These are phyloP conservation scores for Halyomorpha halys DNA, from an alignment of 1,140 invertebrate species.

Conservation along the genomic window DNA sequence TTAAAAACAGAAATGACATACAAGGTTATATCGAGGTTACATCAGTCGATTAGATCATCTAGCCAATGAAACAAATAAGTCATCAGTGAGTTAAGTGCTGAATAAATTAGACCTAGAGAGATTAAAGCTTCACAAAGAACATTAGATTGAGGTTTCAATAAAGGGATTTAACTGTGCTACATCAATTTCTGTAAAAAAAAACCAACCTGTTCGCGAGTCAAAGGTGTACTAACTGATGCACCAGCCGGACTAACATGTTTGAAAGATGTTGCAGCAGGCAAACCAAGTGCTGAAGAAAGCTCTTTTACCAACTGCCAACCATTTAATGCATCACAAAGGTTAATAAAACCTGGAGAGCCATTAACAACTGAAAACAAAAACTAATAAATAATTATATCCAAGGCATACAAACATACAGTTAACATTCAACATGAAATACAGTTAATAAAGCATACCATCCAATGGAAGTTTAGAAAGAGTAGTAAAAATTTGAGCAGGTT, in stretches of 20 bases:
- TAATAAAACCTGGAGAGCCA: slow-evolving; percentile 93
- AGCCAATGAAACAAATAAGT: too few species aligned
- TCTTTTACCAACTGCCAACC: slow-evolving; percentile 93
- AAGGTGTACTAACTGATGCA: slow-evolving; percentile 76
- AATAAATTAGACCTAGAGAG: too few species aligned
- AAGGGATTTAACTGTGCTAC: not conserved
- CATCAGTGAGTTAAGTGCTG: too few species aligned
- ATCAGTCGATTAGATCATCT: too few species aligned
- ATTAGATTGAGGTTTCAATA: not conserved
- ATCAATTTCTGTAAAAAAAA: not conserved
- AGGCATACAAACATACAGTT: not conserved
- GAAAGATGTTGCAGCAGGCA: slow-evolving; percentile 93
- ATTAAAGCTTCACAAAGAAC: too few species aligned
- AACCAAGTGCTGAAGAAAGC: slow-evolving; percentile 59
- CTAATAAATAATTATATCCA: too few species aligned
- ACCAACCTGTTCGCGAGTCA: slow-evolving; percentile 37
- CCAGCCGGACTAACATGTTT: slow-evolving; percentile 97
- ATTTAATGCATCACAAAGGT: slow-evolving; percentile 94
- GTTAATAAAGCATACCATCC: slow-evolving; percentile 42
- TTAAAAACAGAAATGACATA: too few species aligned
- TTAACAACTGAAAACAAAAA: slow-evolving; percentile 58
- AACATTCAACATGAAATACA: too few species aligned
- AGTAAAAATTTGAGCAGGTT: slow-evolving; percentile 87
- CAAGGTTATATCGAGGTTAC: too few species aligned
- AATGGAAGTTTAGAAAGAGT: slow-evolving; percentile 71